phyloP scores from a whole-genome alignment of 2,797 vertebrate species.

The Centropyge bicolor region DNA sequence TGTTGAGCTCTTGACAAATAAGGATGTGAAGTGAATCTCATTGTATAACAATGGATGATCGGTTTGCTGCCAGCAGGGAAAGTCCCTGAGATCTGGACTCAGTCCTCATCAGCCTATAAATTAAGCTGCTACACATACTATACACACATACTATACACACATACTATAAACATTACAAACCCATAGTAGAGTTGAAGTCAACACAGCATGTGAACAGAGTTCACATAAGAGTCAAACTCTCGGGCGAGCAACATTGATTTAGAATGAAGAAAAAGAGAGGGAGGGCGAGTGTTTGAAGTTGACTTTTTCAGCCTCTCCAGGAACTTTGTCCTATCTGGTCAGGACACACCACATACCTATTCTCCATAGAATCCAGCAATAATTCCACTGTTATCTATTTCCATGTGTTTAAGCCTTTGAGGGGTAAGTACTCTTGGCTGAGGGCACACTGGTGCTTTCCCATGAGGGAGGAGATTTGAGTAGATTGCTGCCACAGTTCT shows the following conservation, averaged over 20 bases:
- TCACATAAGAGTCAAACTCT: constrained; percentile 45
- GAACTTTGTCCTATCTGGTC: constrained; percentile 63
- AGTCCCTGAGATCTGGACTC: constrained; percentile 37
- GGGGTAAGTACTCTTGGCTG: constrained; percentile 75
- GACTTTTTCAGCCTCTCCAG: constrained; percentile 38
- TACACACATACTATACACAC: not conserved
- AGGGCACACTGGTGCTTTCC: constrained; percentile 60
- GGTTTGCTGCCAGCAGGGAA: constrained; percentile 5
- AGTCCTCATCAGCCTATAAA: constrained; percentile 39
- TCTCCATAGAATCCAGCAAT: constrained; percentile 55
- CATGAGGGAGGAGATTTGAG: constrained; percentile 54
- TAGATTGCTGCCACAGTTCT: constrained; percentile 48
- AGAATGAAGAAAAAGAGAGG: constrained; percentile 20
- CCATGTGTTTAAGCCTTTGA: constrained; percentile 68
- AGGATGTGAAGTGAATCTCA: constrained; percentile 53
- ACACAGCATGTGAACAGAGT: constrained; percentile 17
- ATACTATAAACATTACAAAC: constrained; percentile 6
- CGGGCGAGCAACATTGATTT: constrained; percentile 4
- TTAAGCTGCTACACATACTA: constrained; percentile 30
- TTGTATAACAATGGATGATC: constrained; percentile 42
- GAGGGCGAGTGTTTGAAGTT: constrained; percentile 25
- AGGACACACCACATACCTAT: constrained; percentile 53
- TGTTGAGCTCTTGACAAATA: constrained; percentile 57
- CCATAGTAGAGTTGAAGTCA: constrained; percentile 9
- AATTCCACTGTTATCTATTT: constrained; percentile 63